Evolutionary conservation across 2,797 vertebrate species (phyloP), one percentile per base, ranked within the genome.

Genomic region (Manis pentadactyla): DNA sequence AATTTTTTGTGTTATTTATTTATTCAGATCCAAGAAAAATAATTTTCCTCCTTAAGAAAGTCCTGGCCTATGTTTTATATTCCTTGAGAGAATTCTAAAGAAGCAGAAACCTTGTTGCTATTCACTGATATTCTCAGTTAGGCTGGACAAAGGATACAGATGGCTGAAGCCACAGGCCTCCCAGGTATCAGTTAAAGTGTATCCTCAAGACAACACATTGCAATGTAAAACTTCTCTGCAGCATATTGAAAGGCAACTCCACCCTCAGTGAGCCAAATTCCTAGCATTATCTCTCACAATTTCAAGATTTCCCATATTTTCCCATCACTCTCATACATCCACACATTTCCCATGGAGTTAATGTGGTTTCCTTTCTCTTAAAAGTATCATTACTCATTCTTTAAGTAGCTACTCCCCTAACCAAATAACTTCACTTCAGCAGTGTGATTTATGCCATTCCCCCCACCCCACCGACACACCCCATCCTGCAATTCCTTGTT

Each of bases 231-330:
- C 37, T 78, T 5, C n/a, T 15, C 2, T 39, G 37, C 18, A 71
- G 27, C 14, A 82, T 66, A 73, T 12, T 4, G 21, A 92, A 87
- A 39, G 93, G 87, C 96, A 94, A 63, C 42, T 57, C n/a, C 55
- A 81, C 82, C 31, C 51, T 88, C 68, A 59, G 7, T 18, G 31
- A 87, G 73, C 66, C 64, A 27, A 78, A 89, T 96, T 85, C 61
- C 71, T 93, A 74, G 29, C n/a, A 69, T 68, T 51, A 39, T 93
- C 37, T 74, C 37, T 93, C 19, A 90, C 46, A 12, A 1, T 84
- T 87, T 95, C 71, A 83, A 64, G 96, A 46, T 87, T 95, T 92
- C 90, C 75, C 61, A 21, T 81, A 42, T 66, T 69, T 93, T 93
- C 79, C 34, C 74, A 39, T 87, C 39, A 64, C 66, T 61, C 31